These are phyloP conservation scores for Chloropsis cyanopogon DNA, from an alignment of 2,113 vertebrate species.

Conservation along the genomic window DNA sequence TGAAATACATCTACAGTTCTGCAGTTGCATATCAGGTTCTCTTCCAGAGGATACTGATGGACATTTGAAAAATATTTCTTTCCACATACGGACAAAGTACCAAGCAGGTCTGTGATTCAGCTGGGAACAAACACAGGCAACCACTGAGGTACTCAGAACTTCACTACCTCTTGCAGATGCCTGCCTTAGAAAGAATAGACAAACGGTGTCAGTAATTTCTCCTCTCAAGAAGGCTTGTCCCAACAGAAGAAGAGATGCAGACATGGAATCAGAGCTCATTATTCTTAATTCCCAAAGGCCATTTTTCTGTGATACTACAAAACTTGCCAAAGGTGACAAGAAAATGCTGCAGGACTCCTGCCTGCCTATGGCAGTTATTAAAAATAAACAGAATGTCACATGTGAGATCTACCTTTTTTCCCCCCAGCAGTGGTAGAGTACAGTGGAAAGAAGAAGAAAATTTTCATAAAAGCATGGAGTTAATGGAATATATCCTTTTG, in stretches of 20 bases:
- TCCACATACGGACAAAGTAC: background rate
- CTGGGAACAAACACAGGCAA: background rate
- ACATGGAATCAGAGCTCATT: background rate
- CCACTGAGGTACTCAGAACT: background rate
- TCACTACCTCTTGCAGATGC: background rate
- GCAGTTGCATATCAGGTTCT: fast-evolving
- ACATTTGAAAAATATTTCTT: background rate
- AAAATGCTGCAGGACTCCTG: background rate
- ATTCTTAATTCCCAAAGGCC: background rate
- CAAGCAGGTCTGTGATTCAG: background rate
- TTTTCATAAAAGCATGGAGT: background rate
- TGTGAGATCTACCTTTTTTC: background rate
- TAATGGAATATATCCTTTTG: background rate
- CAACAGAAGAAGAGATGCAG: background rate
- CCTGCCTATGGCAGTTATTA: background rate
- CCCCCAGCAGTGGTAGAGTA: background rate
- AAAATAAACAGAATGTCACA: background rate
- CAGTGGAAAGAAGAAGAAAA: background rate
- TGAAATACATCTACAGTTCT: background rate
- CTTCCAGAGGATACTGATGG: background rate
- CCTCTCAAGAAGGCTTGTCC: background rate
- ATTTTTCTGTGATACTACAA: background rate
- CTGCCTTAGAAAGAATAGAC: background rate
- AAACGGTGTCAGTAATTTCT: background rate
- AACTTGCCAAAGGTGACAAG: background rate